phyloP scores from a whole-genome alignment of 2,797 vertebrate species.

The Numenius phaeopus region DNA sequence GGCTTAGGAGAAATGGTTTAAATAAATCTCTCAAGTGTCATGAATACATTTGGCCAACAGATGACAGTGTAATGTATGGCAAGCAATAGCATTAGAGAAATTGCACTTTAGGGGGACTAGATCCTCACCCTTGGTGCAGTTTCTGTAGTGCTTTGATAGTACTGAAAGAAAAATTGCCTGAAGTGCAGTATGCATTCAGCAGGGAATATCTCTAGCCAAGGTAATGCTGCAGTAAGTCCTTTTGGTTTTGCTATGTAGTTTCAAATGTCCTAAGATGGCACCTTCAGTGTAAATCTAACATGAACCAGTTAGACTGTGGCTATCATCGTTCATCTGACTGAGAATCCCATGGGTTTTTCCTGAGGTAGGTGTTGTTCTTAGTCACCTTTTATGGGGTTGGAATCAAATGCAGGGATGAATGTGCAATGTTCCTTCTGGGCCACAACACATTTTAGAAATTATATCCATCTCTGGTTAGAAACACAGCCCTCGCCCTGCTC shows the following conservation, averaged over 20 bases:
- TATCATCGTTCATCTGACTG: not conserved
- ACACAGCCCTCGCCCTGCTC: not conserved
- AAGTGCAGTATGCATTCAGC: not conserved
- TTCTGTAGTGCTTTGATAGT: not conserved
- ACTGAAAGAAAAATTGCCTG: not conserved
- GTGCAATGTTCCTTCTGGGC: not conserved
- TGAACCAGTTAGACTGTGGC: not conserved
- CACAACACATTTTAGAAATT: not conserved
- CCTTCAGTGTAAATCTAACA: not conserved
- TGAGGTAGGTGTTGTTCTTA: not conserved
- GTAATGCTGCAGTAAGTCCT: not conserved
- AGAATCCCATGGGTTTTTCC: not conserved
- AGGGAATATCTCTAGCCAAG: not conserved
- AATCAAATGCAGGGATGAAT: not conserved
- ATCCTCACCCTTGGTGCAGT: not conserved
- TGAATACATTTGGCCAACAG: not conserved
- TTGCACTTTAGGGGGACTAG: not conserved
- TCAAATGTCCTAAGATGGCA: not conserved
- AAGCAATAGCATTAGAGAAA: not conserved
- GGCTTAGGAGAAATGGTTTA: not conserved
- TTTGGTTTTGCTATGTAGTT: not conserved
- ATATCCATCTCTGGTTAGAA: not conserved
- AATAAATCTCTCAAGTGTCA: not conserved
- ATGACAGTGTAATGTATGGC: not conserved
- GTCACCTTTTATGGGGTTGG: not conserved